Percentiles rank a stretch among this genome's conserved stretches.
Evolutionary conservation across 2,113 vertebrate species (phyloP).

Genomic region (Mungos mungo): DNA sequence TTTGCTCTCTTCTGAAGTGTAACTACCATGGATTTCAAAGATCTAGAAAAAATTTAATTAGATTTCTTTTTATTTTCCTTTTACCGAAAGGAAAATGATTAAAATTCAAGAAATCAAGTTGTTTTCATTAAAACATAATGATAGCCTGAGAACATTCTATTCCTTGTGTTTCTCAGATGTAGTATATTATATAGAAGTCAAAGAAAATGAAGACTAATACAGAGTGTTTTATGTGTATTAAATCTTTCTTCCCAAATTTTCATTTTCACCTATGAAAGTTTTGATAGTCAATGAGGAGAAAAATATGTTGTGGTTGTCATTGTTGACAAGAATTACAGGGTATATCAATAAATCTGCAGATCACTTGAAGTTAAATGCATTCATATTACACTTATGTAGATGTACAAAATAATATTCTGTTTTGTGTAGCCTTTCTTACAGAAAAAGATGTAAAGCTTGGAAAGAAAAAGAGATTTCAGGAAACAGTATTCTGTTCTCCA

Average conservation of each 20-base stretch:
- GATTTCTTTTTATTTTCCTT: slow-evolving; percentile 36
- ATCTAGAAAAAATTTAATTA: slow-evolving; percentile 1
- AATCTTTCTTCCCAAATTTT: neutral
- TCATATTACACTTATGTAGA: neutral
- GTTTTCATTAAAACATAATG: slow-evolving; percentile 68
- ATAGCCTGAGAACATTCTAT: slow-evolving; percentile 45
- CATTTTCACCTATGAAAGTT: neutral
- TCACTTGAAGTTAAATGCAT: neutral
- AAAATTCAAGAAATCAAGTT: slow-evolving; percentile 56
- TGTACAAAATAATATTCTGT: neutral
- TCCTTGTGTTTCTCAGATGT: neutral
- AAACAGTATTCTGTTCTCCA: neutral
- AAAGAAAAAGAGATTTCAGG: neutral
- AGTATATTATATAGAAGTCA: neutral
- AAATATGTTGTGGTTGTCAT: neutral
- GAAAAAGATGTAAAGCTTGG: neutral
- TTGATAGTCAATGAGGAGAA: neutral
- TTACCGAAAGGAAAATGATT: neutral
- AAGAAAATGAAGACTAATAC: neutral
- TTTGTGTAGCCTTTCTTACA: neutral
- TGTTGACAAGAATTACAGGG: neutral
- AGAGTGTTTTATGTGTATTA: neutral
- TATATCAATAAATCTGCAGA: neutral
- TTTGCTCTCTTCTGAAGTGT: neutral
- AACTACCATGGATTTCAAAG: neutral